phyloP scores from a whole-genome alignment of 2,113 vertebrate species.

The Pseudolaguvia tuberculata region DNA sequence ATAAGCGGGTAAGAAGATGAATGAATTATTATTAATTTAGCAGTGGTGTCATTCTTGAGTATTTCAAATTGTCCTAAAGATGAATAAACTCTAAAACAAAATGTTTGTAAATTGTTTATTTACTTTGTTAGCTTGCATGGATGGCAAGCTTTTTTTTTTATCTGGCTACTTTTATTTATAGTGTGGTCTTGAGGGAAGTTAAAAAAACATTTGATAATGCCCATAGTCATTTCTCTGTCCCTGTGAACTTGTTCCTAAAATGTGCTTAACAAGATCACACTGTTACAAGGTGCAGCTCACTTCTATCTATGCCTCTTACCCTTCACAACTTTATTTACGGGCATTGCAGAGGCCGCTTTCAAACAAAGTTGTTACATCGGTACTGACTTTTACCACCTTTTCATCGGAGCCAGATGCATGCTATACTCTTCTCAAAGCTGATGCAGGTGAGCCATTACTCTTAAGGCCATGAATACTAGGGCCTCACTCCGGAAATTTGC shows the following conservation, averaged over 20 bases:
- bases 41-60: not conserved
- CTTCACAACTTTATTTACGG: conserved; percentile 47
- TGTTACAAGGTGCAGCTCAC: conserved; percentile 33
- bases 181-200: not conserved
- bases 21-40: not conserved
- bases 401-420: conserved; percentile 54
- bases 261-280: conserved; percentile 3
- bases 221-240: too few relatives aligned
- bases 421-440: conserved; percentile 8
- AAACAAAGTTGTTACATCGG: conserved; percentile 52
- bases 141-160: not conserved
- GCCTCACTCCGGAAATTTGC: conserved; percentile 36
- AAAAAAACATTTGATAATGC: not conserved
- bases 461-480: not conserved
- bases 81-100: not conserved
- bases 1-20: too few relatives aligned
- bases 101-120: not conserved
- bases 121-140: too few relatives aligned
- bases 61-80: too few relatives aligned
- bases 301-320: conserved; percentile 32
- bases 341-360: conserved; percentile 39
- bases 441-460: conserved; percentile 5
- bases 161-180: not conserved
- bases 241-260: conserved; percentile 3
- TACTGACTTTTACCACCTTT: conserved; percentile 45